Evolutionary conservation across 2,888 invertebrate genomes (phyloP).

Genomic region (Drosophila nr. perissopoda): DNA sequence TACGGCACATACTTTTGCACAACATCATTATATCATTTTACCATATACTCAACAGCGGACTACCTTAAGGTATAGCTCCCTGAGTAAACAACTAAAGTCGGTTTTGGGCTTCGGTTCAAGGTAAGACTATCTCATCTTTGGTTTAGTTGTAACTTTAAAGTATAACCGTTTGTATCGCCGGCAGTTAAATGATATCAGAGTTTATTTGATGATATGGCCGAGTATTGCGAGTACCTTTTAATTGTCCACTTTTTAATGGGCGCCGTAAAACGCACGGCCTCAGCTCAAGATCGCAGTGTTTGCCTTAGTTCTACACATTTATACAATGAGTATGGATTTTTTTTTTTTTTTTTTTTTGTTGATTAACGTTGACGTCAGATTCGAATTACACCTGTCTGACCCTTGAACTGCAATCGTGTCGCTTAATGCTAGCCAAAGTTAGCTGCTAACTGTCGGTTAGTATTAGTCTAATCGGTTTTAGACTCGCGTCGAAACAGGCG

Average conservation of each 20-base stretch:
- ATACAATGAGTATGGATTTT: not conserved
- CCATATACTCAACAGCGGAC: not conserved
- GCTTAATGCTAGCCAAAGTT: not conserved
- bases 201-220: not conserved
- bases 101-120: not conserved
- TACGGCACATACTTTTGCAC: not conserved
- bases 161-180: not conserved
- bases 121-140: not conserved
- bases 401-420: conserved; percentile 22
- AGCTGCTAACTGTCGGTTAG: not conserved
- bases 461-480: not conserved
- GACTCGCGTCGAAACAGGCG: conserved; percentile 7
- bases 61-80: not conserved
- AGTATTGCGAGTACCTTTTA: not conserved
- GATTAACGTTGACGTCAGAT: conserved; percentile 42
- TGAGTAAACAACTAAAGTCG: not conserved
- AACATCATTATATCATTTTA: not conserved
- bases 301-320: not conserved
- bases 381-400: conserved; percentile 20
- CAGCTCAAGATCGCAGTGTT: not conserved
- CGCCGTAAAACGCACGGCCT: not conserved
- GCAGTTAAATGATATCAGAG: not conserved
- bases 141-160: not conserved
- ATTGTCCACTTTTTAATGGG: not conserved
- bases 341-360: not conserved